Conservation (phyloP, 2,797 vertebrate species). For the Leptatherina wallacei region DNA sequence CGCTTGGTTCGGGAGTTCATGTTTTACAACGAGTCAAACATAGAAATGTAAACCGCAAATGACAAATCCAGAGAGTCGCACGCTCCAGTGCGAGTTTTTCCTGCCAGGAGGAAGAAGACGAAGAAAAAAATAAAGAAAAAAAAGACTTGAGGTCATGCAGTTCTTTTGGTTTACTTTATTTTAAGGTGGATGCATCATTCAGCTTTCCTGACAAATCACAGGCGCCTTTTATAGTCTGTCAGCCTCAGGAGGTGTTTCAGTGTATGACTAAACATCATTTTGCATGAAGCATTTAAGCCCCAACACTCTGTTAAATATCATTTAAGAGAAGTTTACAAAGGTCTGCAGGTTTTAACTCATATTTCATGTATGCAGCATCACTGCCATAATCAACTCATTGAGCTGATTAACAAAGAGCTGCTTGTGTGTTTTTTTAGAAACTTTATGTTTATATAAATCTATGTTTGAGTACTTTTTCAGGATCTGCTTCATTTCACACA, state of each 20-base stretch:
- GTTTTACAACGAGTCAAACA: slow-evolving; percentile 61
- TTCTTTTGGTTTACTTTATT: slow-evolving; percentile 33
- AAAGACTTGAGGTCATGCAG: slow-evolving; percentile 23
- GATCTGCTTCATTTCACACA: not conserved
- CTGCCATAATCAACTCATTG: not conserved
- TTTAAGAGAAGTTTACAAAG: not conserved
- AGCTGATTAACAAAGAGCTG: not conserved
- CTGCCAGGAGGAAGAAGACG: slow-evolving; percentile 17
- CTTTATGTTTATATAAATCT: not conserved
- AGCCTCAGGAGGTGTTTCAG: not conserved
- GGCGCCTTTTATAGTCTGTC: not conserved
- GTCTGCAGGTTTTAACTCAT: not conserved
- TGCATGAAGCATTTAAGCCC: not conserved
- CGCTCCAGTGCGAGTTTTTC: slow-evolving; percentile 2
- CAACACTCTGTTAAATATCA: not conserved
- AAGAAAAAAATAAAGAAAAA: not conserved
- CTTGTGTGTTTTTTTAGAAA: not conserved
- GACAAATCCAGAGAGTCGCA: slow-evolving; percentile 46
- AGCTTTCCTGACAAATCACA: not conserved
- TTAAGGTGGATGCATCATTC: slow-evolving; percentile 6
- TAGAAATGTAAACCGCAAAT: slow-evolving; percentile 61
- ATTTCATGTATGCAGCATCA: not conserved
- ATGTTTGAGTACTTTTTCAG: not conserved
- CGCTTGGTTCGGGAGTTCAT: slow-evolving; percentile 54
- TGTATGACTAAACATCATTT: not conserved